Base-by-base conservation (phyloP, 2,113 vertebrate species). In the Alethe castanea region DNA sequence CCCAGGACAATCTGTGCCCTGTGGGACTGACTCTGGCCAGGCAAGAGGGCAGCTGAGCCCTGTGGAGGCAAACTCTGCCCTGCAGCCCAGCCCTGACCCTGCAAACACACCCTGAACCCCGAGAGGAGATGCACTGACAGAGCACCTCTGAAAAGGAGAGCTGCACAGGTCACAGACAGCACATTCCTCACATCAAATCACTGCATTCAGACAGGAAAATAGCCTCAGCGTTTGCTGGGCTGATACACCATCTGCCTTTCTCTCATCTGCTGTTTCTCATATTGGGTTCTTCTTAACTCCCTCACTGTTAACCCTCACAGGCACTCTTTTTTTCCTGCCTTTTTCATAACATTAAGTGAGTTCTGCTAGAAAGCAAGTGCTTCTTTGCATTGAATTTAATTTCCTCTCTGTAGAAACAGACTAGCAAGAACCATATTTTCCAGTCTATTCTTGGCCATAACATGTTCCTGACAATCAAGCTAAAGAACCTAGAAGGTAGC, bases 401-500 rank as follows among this genome's bases (percentile, higher is more conserved):
- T 86, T 71, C 59, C 54, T 67, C 45, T 70, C 59, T 76, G 56
- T 38, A 59, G 78, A 69, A 96, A 72, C 62, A 74, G 42, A 35
- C 53, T 19, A 81, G 64, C 67, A 18, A 72, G 76, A 77, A 53
- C 48, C 44, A 35, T n/a, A 64, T 92, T 91, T 72, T 29, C 72
- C 11, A 5, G 31, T 48, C 76, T 81, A 81, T 95, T 83, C 77
- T 92, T 45, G 15, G 77, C 28, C 45, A 29, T 64, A 62, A 19
- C 76, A 54, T 48, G 40, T 57, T 93, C 67, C 94, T 71, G 67
- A 92, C 86, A 95, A 36, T 35, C n/a, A 77, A 60, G 50, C 57
- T 88, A 84, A 85, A 94, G 94, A 79, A 53, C 67, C 44, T 76
- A 64, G 81, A 94, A 92, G 62, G 85, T 48, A 71, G 77, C n/a